phyloP scores from a whole-genome alignment of 2,888 invertebrate genomes.

The Diadegma fenestrale region DNA sequence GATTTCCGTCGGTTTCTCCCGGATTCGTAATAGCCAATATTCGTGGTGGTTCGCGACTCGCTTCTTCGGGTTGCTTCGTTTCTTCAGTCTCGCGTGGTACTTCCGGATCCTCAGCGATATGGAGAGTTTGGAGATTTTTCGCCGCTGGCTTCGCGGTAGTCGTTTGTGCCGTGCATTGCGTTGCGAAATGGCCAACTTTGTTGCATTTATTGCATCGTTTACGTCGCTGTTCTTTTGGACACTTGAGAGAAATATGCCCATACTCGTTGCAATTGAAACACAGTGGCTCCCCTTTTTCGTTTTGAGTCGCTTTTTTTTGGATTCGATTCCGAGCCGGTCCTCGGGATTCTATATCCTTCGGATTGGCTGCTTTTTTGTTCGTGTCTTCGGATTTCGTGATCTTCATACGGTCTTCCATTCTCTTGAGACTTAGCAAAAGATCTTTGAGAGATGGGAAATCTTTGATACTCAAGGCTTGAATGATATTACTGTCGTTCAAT shows the following conservation, averaged over 20 bases:
- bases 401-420: conserved; percentile 42
- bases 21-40: conserved; percentile 37
- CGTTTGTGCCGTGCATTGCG: conserved; percentile 15
- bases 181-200: conserved; percentile 44
- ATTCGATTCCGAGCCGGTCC: conserved; percentile 2
- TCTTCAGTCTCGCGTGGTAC: neutral
- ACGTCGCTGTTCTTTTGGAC: conserved; percentile 46
- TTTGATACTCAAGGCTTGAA: conserved; percentile 46
- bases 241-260: conserved; percentile 35
- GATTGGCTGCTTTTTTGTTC: neutral
- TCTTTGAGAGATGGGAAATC: conserved; percentile 45
- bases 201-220: conserved; percentile 49
- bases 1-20: conserved; percentile 40
- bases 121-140: conserved; percentile 42
- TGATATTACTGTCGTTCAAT: conserved; percentile 28
- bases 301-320: conserved; percentile 29
- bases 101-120: conserved; percentile 16
- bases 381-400: conserved; percentile 15
- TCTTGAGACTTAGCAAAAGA: conserved; percentile 39
- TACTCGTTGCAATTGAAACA: conserved; percentile 50
- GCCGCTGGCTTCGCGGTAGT: conserved; percentile 13
- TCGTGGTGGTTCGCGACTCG: conserved; percentile 10
- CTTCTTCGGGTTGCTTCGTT: neutral
- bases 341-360: conserved; percentile 32
- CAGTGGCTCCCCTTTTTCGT: conserved; percentile 41